Conservation (phyloP, 2,888 invertebrate species). For the Philereme transversata region DNA sequence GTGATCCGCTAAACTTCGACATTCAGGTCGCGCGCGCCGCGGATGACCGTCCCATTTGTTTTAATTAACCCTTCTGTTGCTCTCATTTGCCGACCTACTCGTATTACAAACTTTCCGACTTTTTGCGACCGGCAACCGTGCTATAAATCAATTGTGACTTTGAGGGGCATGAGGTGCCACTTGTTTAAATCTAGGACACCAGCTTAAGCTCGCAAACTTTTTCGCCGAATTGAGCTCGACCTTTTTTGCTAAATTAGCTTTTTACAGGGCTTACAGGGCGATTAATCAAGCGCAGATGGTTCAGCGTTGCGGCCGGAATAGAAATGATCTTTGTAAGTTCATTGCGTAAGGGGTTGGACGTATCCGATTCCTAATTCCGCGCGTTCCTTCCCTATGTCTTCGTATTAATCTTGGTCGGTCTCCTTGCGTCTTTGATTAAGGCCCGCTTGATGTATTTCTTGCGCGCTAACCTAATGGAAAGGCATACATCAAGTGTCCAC, state of each 20-base stretch:
- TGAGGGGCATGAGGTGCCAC: slow-evolving; percentile 32
- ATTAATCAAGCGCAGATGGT: slow-evolving; percentile 32
- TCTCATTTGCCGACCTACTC: slow-evolving; percentile 60
- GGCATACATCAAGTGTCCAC: slow-evolving; percentile 81
- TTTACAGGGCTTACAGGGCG: slow-evolving; percentile 31
- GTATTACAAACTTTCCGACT: slow-evolving; percentile 64
- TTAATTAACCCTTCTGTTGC: slow-evolving; percentile 78
- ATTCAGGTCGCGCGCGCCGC: slow-evolving; percentile 56
- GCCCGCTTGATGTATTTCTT: slow-evolving; percentile 79
- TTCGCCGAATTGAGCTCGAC: slow-evolving; percentile 18
- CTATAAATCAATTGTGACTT: slow-evolving; percentile 70
- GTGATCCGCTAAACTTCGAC: slow-evolving; percentile 83
- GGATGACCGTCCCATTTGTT: slow-evolving; percentile 80
- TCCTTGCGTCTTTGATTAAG: slow-evolving; percentile 80
- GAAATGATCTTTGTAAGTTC: slow-evolving; percentile 46
- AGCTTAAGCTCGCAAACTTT: slow-evolving; percentile 27
- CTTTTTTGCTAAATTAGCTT: slow-evolving; percentile 29
- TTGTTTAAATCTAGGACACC: slow-evolving; percentile 40
- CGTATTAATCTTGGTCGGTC: slow-evolving; percentile 76
- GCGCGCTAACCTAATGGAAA: slow-evolving; percentile 79
- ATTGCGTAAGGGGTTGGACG: slow-evolving; percentile 57
- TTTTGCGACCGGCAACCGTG: slow-evolving; percentile 54
- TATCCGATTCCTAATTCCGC: slow-evolving; percentile 58
- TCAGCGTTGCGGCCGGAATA: slow-evolving; percentile 38
- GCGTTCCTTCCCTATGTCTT: slow-evolving; percentile 62